Conservation (phyloP, 2,797 vertebrate species). For the Pseudochirops cupreus region DNA sequence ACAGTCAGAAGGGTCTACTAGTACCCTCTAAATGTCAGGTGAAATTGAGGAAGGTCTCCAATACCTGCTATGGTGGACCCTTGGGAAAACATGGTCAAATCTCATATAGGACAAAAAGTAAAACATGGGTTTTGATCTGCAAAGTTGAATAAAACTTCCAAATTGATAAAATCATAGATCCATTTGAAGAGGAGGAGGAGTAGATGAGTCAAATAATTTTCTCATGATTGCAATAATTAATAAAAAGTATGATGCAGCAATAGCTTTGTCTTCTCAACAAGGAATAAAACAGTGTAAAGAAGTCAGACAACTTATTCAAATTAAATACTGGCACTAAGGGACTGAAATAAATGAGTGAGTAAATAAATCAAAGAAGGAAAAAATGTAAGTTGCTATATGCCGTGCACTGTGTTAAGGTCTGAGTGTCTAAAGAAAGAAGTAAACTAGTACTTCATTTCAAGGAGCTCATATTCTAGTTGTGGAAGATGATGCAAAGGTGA, state of each 20-base stretch:
- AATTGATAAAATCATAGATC: neutral
- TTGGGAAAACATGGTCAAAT: neutral
- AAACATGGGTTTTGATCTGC: neutral
- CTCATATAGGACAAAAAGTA: neutral
- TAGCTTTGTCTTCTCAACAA: neutral
- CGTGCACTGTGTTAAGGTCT: neutral
- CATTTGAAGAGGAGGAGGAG: neutral
- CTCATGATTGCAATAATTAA: neutral
- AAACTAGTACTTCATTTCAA: no score
- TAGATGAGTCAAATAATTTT: neutral
- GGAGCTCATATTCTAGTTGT: neutral
- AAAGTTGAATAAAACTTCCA: neutral
- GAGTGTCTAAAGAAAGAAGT: no score
- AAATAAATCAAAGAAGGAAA: neutral
- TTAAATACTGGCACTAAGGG: neutral
- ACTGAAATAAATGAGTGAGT: neutral
- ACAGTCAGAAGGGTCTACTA: neutral
- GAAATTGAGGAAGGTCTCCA: neutral
- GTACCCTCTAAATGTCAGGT: neutral
- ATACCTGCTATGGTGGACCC: neutral
- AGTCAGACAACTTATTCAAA: neutral
- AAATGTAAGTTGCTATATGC: neutral
- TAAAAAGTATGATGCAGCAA: neutral
- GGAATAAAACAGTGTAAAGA: neutral
- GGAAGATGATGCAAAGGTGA: neutral